Conservation (phyloP, 1,140 invertebrate species). For the Cyrtorhinus lividipennis region DNA sequence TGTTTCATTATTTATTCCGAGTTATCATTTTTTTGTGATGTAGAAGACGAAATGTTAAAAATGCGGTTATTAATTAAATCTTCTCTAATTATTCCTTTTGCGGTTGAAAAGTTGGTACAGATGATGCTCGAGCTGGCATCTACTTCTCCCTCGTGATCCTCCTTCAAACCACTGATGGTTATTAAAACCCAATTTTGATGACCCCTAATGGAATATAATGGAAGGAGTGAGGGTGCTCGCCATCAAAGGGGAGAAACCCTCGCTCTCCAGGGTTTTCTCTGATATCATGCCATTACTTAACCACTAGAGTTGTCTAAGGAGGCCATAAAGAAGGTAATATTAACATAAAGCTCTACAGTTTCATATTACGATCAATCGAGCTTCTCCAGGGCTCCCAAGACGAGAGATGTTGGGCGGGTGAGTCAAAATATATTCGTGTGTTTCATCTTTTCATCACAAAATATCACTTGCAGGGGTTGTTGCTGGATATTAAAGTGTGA, state of each 20-base stretch:
- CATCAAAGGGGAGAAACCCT: background rate
- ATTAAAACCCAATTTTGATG: slow-evolving; percentile 10
- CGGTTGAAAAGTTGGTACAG: background rate
- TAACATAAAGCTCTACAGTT: background rate
- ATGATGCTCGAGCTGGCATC: background rate
- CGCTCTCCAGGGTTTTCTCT: background rate
- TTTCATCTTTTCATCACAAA: too few species aligned
- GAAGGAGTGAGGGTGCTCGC: background rate
- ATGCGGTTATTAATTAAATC: background rate
- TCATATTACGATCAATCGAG: background rate
- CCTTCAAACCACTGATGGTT: background rate
- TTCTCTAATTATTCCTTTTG: slow-evolving; percentile 1
- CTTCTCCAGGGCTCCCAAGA: too few species aligned
- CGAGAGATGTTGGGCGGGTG: too few species aligned
- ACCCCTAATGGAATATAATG: slow-evolving; percentile 9
- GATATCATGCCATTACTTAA: background rate
- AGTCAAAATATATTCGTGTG: too few species aligned
- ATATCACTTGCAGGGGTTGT: too few species aligned
- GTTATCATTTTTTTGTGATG: background rate
- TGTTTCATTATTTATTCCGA: background rate
- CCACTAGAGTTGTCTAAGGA: background rate
- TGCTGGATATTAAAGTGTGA: too few species aligned
- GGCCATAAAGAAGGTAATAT: slow-evolving; percentile 1
- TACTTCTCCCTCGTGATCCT: background rate
- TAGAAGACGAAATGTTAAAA: background rate